These are phyloP conservation scores for Hydriomena furcata DNA, from an alignment of 2,888 invertebrate genomes.

Conservation along the genomic window DNA sequence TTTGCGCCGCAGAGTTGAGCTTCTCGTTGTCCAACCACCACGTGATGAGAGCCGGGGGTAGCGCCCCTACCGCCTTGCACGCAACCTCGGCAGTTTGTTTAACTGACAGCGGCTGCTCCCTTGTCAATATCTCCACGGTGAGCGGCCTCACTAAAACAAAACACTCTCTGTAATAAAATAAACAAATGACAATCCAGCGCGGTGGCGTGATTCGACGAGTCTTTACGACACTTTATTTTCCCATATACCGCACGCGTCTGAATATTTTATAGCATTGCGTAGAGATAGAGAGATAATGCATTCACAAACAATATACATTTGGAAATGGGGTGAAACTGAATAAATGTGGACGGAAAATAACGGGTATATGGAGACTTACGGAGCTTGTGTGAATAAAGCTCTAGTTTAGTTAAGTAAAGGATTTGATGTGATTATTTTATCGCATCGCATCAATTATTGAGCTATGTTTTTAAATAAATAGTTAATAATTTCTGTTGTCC, in stretches of 20 bases:
- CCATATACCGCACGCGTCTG: slow-evolving; percentile 15
- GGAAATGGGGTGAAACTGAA: slow-evolving; percentile 17
- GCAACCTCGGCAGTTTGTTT: slow-evolving; percentile 91
- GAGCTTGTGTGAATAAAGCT: background rate
- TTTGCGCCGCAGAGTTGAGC: slow-evolving; percentile 72
- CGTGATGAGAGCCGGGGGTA: slow-evolving; percentile 92
- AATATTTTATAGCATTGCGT: slow-evolving; percentile 23
- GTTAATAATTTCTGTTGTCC: slow-evolving; percentile 50
- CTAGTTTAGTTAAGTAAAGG: background rate
- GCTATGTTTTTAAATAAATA: slow-evolving; percentile 31
- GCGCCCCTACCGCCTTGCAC: slow-evolving; percentile 92
- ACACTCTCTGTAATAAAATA: slow-evolving; percentile 17
- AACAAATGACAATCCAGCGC: slow-evolving; percentile 12
- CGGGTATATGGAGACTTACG: background rate
- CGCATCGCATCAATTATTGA: slow-evolving; percentile 15
- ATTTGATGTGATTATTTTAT: background rate
- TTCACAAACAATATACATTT: slow-evolving; percentile 17
- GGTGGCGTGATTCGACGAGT: slow-evolving; percentile 19
- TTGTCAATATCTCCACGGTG: slow-evolving; percentile 89
- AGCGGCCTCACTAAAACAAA: slow-evolving; percentile 90
- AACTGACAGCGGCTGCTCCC: slow-evolving; percentile 93
- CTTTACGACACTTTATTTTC: slow-evolving; percentile 23
- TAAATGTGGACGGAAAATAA: slow-evolving; percentile 11
- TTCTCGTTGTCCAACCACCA: slow-evolving; percentile 93
- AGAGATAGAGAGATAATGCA: slow-evolving; percentile 19